phyloP scores from a whole-genome alignment of 2,888 invertebrate species.

The Pristionchus maxplancki region DNA sequence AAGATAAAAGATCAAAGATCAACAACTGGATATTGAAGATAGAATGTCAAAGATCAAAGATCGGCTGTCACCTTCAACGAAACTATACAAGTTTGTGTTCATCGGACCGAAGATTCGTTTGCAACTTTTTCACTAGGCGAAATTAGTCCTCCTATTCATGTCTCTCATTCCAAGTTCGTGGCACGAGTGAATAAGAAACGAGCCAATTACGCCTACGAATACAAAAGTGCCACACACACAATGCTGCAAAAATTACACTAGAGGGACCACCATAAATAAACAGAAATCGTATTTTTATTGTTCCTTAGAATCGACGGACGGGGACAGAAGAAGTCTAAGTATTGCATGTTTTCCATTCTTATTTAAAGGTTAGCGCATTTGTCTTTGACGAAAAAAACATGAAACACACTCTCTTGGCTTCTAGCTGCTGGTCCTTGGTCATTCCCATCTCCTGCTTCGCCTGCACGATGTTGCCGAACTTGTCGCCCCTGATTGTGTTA shows the following conservation, averaged over 20 bases:
- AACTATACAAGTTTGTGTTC: not conserved
- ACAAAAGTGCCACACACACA: not conserved
- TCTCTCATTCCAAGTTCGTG: not conserved
- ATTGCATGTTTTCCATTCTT: no score
- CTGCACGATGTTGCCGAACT: slow-evolving; percentile 86
- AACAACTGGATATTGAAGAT: no score
- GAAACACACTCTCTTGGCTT: slow-evolving; percentile 85
- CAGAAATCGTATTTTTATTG: no score
- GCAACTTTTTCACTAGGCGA: not conserved
- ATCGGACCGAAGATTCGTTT: not conserved
- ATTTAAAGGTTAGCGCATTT: no score
- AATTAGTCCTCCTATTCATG: slow-evolving; percentile 24
- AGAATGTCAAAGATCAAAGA: not conserved
- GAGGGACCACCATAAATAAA: no score
- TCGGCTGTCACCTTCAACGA: no score
- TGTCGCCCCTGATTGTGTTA: slow-evolving; percentile 71
- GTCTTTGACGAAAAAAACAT: no score
- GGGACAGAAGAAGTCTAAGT: not conserved
- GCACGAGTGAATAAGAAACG: not conserved
- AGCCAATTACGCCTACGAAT: slow-evolving; percentile 20
- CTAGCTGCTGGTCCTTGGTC: slow-evolving; percentile 99
- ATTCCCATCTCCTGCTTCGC: slow-evolving; percentile 97
- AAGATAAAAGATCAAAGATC: not conserved
- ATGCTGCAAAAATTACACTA: no score
- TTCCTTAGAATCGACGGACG: not conserved